Percentiles rank a stretch among this genome's conserved stretches.
These are phyloP conservation scores for Holocentrus rufus DNA, from an alignment of 2,797 vertebrate species.

Conservation along the genomic window DNA sequence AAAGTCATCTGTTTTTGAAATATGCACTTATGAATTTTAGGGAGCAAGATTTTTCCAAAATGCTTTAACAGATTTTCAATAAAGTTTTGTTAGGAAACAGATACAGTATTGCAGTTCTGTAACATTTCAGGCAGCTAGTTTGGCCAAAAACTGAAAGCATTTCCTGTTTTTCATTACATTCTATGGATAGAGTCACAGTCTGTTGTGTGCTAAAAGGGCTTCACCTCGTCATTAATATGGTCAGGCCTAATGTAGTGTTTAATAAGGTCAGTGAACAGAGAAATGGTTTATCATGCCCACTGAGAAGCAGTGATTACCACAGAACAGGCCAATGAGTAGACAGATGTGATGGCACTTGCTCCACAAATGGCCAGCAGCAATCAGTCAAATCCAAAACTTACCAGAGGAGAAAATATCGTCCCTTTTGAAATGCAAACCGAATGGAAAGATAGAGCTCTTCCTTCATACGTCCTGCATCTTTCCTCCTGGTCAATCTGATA, in stretches of 20 bases:
- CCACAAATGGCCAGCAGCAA: neutral
- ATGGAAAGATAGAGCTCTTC: neutral
- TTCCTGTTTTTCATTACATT: neutral
- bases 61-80: no score
- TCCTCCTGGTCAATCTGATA: neutral
- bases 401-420: neutral
- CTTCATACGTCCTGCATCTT: neutral
- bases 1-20: no score
- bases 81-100: no score
- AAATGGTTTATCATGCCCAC: slow-evolving; percentile 1
- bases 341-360: neutral
- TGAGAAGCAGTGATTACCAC: neutral
- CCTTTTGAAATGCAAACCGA: neutral
- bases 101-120: no score
- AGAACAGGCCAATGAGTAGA: neutral
- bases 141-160: neutral
- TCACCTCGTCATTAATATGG: neutral
- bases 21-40: no score
- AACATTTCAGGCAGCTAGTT: no score
- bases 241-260: neutral
- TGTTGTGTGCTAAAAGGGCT: neutral
- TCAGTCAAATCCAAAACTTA: neutral
- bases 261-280: neutral
- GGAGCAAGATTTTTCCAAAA: no score
- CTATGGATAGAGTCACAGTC: neutral